Percentiles rank a stretch among this genome's conserved stretches.
Conservation (phyloP, 2,888 invertebrate genomes). For the Tridacna gigas region DNA sequence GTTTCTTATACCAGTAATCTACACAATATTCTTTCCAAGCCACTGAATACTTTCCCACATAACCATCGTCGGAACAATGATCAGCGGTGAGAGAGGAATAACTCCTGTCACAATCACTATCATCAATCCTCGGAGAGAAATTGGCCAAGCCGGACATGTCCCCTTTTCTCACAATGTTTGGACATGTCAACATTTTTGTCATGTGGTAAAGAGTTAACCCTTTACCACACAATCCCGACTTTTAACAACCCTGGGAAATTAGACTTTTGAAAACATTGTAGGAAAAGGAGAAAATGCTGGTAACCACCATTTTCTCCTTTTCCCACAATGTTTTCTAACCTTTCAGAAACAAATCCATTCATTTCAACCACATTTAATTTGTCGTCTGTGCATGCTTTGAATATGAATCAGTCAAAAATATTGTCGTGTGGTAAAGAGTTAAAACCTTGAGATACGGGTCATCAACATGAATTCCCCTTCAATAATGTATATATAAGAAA, state of each 20-base stretch:
- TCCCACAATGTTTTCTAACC: not conserved
- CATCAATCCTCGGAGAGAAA: no score
- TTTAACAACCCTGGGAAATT: not conserved
- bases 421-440: no score
- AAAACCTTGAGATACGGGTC: not conserved
- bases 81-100: not conserved
- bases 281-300: not conserved
- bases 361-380: no score
- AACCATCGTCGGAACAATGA: no score
- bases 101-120: not conserved
- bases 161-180: not conserved
- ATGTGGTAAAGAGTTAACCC: not conserved
- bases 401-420: no score
- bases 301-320: not conserved
- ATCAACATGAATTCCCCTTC: no score
- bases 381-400: no score
- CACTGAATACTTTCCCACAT: no score
- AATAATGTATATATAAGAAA: no score
- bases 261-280: not conserved
- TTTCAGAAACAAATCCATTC: not conserved
- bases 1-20: no score
- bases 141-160: no score
- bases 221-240: not conserved
- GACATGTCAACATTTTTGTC: not conserved
- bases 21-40: no score